Percentiles rank a stretch among this genome's conserved stretches.
These are phyloP conservation scores for Sepioteuthis lessoniana DNA, from an alignment of 2,888 invertebrate genomes.

Conservation along the genomic window DNA sequence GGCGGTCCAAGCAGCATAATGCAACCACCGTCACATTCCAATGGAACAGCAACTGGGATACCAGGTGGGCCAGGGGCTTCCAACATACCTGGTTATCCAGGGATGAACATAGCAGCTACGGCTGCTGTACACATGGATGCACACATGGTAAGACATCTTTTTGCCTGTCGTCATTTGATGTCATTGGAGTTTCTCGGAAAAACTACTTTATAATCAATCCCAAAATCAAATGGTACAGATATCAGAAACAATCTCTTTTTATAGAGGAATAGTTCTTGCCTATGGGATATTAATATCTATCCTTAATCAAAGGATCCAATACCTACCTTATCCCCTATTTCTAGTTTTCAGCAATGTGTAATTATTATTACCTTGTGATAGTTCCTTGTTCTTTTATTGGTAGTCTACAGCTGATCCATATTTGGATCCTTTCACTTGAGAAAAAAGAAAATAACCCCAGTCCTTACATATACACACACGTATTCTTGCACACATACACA, in stretches of 20 bases:
- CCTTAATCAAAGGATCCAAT: too few relatives aligned
- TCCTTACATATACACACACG: too few relatives aligned
- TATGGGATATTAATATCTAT: neutral
- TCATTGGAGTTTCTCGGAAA: neutral
- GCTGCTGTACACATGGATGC: conserved; percentile 63
- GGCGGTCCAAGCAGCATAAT: conserved; percentile 61
- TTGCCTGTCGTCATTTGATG: conserved; percentile 39
- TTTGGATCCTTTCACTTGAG: neutral
- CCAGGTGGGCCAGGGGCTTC: conserved; percentile 64
- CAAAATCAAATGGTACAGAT: neutral
- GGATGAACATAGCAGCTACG: conserved; percentile 49
- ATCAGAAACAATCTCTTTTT: neutral
- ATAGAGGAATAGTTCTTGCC: neutral
- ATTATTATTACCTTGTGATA: neutral
- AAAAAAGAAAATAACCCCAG: neutral
- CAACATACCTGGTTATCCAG: conserved; percentile 55
- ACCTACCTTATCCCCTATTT: too few relatives aligned
- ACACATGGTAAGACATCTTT: conserved; percentile 65
- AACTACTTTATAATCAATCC: neutral
- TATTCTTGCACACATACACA: neutral
- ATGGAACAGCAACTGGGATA: conserved; percentile 76
- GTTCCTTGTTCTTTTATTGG: neutral
- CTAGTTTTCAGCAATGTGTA: neutral
- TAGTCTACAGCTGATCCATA: neutral
- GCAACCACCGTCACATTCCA: conserved; percentile 75